Evolutionary conservation across 92 coral and sea anemone species (phyloP).

Genomic region (Epizoanthus fatuus): DNA sequence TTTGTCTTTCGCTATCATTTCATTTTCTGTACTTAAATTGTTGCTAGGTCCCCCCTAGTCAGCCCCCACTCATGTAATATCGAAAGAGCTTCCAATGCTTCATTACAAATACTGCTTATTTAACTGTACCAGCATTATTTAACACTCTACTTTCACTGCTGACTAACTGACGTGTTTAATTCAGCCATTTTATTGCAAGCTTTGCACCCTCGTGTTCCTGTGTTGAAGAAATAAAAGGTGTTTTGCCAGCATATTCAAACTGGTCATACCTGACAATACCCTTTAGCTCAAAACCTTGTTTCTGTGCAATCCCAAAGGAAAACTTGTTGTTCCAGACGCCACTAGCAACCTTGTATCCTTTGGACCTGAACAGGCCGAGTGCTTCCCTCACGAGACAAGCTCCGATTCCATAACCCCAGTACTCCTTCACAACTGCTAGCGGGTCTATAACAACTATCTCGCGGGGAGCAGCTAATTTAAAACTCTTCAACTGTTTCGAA

Average conservation of each 20-base stretch:
- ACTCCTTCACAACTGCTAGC: not conserved
- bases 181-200: not conserved
- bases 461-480: not conserved
- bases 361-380: not conserved
- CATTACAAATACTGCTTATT: no score
- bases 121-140: no score
- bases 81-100: no score
- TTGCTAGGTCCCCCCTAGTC: no score
- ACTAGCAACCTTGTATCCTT: not conserved
- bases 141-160: no score
- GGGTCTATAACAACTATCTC: not conserved
- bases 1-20: no score
- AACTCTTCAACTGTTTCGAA: not conserved
- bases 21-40: no score
- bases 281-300: slow-evolving; percentile 11
- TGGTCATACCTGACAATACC: not conserved
- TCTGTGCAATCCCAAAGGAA: not conserved
- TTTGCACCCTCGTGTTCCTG: slow-evolving; percentile 3
- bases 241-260: not conserved
- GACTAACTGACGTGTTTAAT: no score
- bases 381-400: not conserved
- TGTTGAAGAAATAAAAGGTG: not conserved
- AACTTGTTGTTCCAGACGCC: not conserved
- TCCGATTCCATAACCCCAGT: slow-evolving; percentile 4
- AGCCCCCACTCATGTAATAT: no score